Evolutionary conservation across 2,888 invertebrate species (phyloP), one percentile per base, ranked within the genome.

Genomic region (Sceliomorpha sp.): DNA sequence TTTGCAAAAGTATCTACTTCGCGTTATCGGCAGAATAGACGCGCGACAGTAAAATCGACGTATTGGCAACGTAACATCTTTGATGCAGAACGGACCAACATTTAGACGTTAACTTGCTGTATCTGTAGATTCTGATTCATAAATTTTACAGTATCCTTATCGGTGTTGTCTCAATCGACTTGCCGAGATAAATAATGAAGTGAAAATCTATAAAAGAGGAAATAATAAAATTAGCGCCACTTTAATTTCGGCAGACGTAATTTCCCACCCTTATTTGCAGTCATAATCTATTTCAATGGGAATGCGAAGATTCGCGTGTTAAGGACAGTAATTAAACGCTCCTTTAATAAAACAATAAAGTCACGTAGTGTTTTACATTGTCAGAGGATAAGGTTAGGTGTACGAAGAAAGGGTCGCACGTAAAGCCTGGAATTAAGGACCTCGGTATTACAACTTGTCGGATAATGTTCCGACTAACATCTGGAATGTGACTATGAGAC

Each of bases 271-370:
- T 9, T 4, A 20, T 5, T 29, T 29, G 13, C 32, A 37, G 24
- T 44, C 36, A 31, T 12, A 32, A 14, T 29, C 29, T 13, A 37
- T 50, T 64, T 44, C 10, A 50, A 51, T 64, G 48, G 50, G 12
- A 58, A 59, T 31, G 51, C 31, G 12, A 39, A 44, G 27, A 63
- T 48, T 63, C 40, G 13, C 14, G 34, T 56, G 44, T 50, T 44
- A 70, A 64, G 39, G 47, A 40, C 53, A 24, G 24, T 62, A 53
- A 53, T 72, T 73, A 70, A 29, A 36, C 70, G 58, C 58, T 59
- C 72, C 69, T 70, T 76, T 75, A 74, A 79, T 76, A 74, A 78
- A 77, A 77, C 74, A 70, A 74, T 78, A 67, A 72, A 76, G 76
- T 77, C 75, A 78, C 76, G 72, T 71, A 51, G 70, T 75, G 73